Percentiles rank a stretch among this genome's conserved stretches.
phyloP scores from a whole-genome alignment of 2,113 vertebrate genomes.

The Amphilophus citrinellus region DNA sequence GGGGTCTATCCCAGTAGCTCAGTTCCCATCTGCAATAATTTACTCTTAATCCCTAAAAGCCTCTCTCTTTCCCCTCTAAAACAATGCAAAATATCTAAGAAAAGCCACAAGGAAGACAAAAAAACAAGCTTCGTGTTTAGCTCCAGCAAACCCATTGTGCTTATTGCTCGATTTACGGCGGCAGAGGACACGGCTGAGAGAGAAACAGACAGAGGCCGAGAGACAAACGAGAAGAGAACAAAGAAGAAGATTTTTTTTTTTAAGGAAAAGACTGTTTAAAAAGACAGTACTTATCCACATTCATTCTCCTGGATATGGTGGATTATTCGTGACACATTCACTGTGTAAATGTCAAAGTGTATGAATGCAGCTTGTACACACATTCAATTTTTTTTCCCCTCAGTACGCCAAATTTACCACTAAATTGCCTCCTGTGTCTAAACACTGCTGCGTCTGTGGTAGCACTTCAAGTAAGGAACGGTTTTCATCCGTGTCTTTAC shows the following conservation, averaged over 20 bases:
- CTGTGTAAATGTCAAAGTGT: conserved; percentile 45
- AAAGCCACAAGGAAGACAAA: conserved; percentile 23
- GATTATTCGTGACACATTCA: conserved; percentile 47
- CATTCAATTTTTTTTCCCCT: background rate
- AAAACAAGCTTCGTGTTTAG: conserved; percentile 1
- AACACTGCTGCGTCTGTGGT: background rate
- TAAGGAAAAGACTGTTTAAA: conserved; percentile 26
- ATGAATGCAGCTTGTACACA: conserved; percentile 1
- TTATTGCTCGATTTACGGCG: conserved; percentile 31
- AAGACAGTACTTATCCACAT: conserved; percentile 34
- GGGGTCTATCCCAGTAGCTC: conserved; percentile 61
- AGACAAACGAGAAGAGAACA: background rate
- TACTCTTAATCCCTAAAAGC: conserved; percentile 54
- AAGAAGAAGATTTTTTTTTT: background rate
- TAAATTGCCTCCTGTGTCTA: background rate
- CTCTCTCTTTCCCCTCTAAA: conserved; percentile 13
- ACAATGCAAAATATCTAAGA: conserved; percentile 32
- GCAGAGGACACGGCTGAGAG: conserved; percentile 3
- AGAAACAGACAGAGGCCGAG: background rate
- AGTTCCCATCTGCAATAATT: conserved; percentile 55
- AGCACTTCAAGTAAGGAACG: background rate
- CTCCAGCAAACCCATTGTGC: conserved; percentile 18
- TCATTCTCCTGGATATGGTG: conserved; percentile 30
- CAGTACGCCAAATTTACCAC: background rate
- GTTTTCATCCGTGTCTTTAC: background rate